A percentile compares a stretch with the other conserved stretches of the same genome.
Conservation (phyloP, 2,113 vertebrate genomes). For the Paratilapia polleni region DNA sequence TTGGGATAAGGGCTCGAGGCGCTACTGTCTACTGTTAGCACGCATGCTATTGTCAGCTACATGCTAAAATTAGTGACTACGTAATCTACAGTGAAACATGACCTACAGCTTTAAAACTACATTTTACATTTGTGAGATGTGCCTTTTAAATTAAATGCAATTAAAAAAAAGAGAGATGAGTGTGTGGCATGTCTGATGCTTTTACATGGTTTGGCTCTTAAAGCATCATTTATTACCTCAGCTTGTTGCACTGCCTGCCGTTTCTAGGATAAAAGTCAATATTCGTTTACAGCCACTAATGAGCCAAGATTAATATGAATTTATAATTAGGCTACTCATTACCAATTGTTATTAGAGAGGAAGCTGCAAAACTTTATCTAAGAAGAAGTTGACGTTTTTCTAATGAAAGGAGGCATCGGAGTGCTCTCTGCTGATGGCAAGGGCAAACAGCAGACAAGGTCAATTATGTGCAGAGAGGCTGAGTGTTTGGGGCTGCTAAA, state of each 20-base stretch:
- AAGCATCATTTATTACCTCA: constrained; percentile 53
- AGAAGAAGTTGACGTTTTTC: constrained; percentile 60
- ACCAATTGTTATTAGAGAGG: constrained; percentile 51
- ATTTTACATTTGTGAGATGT: not conserved
- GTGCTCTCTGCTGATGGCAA: constrained; percentile 68
- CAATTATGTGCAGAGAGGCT: constrained; percentile 53
- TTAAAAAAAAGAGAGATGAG: not conserved
- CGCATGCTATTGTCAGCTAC: constrained; percentile 28
- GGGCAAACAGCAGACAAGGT: constrained; percentile 68
- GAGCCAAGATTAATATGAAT: constrained; percentile 70
- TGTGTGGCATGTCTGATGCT: not conserved
- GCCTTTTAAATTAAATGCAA: not conserved
- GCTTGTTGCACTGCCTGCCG: constrained; percentile 31
- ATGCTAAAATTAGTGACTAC: constrained; percentile 52
- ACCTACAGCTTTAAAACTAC: not conserved
- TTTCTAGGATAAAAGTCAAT: constrained; percentile 70
- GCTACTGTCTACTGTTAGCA: constrained; percentile 57
- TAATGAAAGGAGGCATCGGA: constrained; percentile 70
- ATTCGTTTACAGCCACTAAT: constrained; percentile 71
- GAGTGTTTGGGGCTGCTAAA: constrained; percentile 38
- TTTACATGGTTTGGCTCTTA: constrained; percentile 7
- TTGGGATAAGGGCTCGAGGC: not conserved
- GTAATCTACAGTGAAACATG: not conserved
- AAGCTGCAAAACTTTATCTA: constrained; percentile 62
- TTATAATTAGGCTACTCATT: constrained; percentile 71